Evolutionary conservation across 2,797 vertebrate genomes (phyloP), one percentile per base, ranked within the genome.

Genomic region (Cryptoblepharus egeriae): DNA sequence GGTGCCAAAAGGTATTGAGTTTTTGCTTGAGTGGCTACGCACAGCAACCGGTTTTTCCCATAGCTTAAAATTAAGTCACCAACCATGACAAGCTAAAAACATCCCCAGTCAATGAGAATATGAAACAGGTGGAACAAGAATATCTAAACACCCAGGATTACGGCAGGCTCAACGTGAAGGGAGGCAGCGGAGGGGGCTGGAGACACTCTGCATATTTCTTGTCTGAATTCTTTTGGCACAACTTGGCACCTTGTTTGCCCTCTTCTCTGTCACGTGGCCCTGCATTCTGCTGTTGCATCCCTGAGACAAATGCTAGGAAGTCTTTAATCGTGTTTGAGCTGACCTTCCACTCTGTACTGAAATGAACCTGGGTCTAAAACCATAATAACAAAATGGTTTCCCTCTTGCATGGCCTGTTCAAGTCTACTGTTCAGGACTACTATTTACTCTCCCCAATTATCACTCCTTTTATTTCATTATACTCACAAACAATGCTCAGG

Each of bases 21-120:
- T 61, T 71, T 69, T 22, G 30, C 55, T 52, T 70, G 73, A 2
- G 1, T 2, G 81, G 26, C 37, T 12, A 1, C 0, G 32, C 32
- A 26, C 39, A 57, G 12, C 77, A 84, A 86, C 30, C 26, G 3
- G 32, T 39, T 79, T 2, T 1, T 7, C 55, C 13, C 71, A 82
- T 55, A 55, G 28, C 81, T 81, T 77, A 42, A 71, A 20, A 75
- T 75, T 74, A 74, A 61, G 13, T 89, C 77, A 42, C 81, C 75
- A 61, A 12, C 30, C 55, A 12, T 75, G 1, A 30, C 18, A 1
- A 86, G 61, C 79, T 83, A 85, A 89, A 80, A 67, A 20, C 63
- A 4, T n/a, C 57, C 69, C 22, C 58, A 32, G 26, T 11, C 16
- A 77, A 45, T 78, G 35, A 85, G 78, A 80, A 52, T 35, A 57